Evolutionary conservation across 2,797 vertebrate genomes (phyloP), one percentile per base, ranked within the genome.

Genomic region (Fringilla coelebs): DNA sequence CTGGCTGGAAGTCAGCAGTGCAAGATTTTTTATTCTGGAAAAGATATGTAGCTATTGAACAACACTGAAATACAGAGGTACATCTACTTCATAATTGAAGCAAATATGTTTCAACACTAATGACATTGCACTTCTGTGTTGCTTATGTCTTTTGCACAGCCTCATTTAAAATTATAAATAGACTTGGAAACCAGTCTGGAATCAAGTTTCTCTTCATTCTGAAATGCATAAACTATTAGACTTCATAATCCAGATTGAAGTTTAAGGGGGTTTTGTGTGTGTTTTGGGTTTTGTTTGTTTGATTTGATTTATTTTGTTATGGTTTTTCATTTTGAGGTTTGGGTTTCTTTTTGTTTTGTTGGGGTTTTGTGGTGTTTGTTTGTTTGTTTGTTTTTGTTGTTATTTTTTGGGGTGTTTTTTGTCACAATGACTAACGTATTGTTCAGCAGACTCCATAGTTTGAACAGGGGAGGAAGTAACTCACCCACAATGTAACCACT

Each of bases 181-280:
- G 29, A 57, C 4, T 11, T 54, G 17, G 6, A 25, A 77, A 66
- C 7, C 6, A 21, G 9, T 65, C 51, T 70, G 19, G 15, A 90
- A 81, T 3, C 1, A 74, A 40, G 17, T 54, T 81, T 73, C 15
- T 52, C 12, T 78, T 43, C 25, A 66, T 49, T 66, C 26, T 62
- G 55, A 85, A 88, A 45, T 57, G 4, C 3, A 11, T 40, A 61
- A 61, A 57, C 2, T 31, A 7, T 51, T 41, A 76, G 12, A 16
- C 11, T 51, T 77, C 10, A 6, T 32, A 67, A 78, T 48, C 26
- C 52, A 8, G 8, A 43, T 36, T 36, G 10, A 31, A 8, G 22
- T 22, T 43, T 9, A 7, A 17, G 17, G 3, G 7, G 1, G 1
- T 1, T 22, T 13, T n/a, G 15, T 11, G 22, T 15, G 9, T 24